Evolutionary conservation across 2,888 invertebrate genomes (phyloP).

Genomic region (Lagria hirta): DNA sequence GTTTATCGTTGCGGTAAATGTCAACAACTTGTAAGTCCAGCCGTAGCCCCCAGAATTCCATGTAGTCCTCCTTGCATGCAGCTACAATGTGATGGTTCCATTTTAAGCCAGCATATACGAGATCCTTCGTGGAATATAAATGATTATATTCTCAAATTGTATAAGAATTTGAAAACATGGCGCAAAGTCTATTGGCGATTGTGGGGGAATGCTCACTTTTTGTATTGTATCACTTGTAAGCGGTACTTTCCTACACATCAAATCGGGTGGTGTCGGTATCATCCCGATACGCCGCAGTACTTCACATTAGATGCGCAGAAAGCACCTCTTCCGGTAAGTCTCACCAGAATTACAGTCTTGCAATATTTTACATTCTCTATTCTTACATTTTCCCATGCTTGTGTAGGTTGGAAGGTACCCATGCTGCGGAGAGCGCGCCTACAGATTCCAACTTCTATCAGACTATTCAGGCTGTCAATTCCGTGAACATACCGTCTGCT

Average conservation of each 20-base stretch:
- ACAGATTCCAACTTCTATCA: conserved; percentile 71
- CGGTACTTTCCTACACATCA: conserved; percentile 73
- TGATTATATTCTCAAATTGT: conserved; percentile 74
- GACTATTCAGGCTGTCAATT: conserved; percentile 70
- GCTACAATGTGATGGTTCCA: conserved; percentile 71
- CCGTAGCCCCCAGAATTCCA: conserved; percentile 69
- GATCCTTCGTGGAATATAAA: conserved; percentile 81
- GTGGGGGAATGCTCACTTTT: conserved; percentile 89
- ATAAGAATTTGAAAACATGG: conserved; percentile 82
- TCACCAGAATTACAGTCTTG: conserved; percentile 3
- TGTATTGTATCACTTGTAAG: conserved; percentile 79
- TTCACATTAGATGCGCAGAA: conserved; percentile 67
- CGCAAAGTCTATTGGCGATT: conserved; percentile 87
- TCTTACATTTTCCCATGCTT: not conserved
- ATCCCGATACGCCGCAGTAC: conserved; percentile 77
- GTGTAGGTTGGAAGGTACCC: conserved; percentile 62
- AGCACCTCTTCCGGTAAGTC: conserved; percentile 66
- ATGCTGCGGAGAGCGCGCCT: conserved; percentile 86
- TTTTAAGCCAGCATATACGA: conserved; percentile 71
- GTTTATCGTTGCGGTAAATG: conserved; percentile 78
- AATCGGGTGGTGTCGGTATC: conserved; percentile 81
- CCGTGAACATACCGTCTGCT: conserved; percentile 73
- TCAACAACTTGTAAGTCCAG: conserved; percentile 66
- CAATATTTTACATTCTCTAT: not conserved
- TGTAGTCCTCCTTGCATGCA: conserved; percentile 73